These are phyloP conservation scores for Galago senegalensis DNA, from an alignment of 2,797 vertebrate species.

Conservation along the genomic window DNA sequence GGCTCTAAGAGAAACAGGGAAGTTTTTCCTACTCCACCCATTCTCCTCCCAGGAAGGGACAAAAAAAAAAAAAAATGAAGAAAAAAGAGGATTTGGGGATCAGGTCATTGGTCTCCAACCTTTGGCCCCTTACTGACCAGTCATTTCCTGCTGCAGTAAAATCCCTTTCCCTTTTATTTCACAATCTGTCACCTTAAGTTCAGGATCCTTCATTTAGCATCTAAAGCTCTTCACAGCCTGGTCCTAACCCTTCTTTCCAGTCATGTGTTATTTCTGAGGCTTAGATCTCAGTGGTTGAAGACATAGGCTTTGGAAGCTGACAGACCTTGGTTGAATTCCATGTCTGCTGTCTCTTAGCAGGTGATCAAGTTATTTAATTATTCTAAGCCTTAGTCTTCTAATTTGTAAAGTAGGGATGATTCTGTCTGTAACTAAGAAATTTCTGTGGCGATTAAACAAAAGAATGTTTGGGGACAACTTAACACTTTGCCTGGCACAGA, in stretches of 20 bases:
- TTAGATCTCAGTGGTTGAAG: conserved; percentile 15
- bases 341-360: conserved; percentile 6
- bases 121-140: not conserved
- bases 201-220: not conserved
- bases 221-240: conserved; percentile 9
- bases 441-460: not conserved
- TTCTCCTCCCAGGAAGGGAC: not conserved
- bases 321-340: not conserved
- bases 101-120: not conserved
- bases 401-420: conserved; percentile 9
- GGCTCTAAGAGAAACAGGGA: not conserved
- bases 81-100: not conserved
- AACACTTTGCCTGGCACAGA: not conserved
- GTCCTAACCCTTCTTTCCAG: not conserved
- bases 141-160: conserved; percentile 8
- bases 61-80: not conserved
- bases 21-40: not conserved
- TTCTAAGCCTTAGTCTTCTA: conserved; percentile 1
- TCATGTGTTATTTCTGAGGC: conserved; percentile 34
- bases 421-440: conserved; percentile 30
- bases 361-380: conserved; percentile 38
- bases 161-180: conserved; percentile 33
- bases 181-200: conserved; percentile 33
- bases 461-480: not conserved
- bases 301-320: not conserved